A percentile compares a stretch with the other conserved stretches of the same genome.
These are phyloP conservation scores for Staurois parvus DNA, from an alignment of 2,797 vertebrate species.

Conservation along the genomic window DNA sequence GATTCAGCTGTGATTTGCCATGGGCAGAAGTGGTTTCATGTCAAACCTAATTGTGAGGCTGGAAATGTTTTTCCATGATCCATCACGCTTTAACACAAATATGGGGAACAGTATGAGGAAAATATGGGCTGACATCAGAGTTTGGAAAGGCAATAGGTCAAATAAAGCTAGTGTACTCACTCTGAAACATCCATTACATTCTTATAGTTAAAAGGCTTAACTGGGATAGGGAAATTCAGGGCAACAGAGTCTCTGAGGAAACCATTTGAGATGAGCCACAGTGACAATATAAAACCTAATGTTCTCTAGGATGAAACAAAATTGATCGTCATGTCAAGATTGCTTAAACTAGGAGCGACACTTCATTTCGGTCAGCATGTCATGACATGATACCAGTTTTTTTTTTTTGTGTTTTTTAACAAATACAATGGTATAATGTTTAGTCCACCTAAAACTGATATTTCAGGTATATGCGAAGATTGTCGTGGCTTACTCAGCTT, in stretches of 20 bases:
- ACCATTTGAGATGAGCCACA: slow-evolving; percentile 38
- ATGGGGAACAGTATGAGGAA: slow-evolving; percentile 36
- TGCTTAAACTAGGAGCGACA: no score
- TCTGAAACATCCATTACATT: slow-evolving; percentile 62
- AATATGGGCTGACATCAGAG: slow-evolving; percentile 57
- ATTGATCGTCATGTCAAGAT: neutral
- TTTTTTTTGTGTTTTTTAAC: no score
- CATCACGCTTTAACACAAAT: slow-evolving; percentile 60
- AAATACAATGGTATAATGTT: no score
- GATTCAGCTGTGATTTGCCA: slow-evolving; percentile 63
- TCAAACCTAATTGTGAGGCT: slow-evolving; percentile 61
- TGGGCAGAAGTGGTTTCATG: slow-evolving; percentile 63
- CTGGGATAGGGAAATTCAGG: slow-evolving; percentile 60
- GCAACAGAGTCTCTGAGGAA: slow-evolving; percentile 58
- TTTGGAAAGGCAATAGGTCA: slow-evolving; percentile 65
- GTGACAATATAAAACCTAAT: slow-evolving; percentile 58
- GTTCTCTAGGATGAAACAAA: slow-evolving; percentile 40
- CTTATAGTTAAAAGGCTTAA: slow-evolving; percentile 59
- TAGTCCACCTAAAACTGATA: no score
- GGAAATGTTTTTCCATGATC: slow-evolving; percentile 61
- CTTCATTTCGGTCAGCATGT: no score
- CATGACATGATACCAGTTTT: no score
- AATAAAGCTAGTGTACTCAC: slow-evolving; percentile 66
- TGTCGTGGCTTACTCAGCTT: no score
- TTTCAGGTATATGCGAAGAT: no score